Conservation (phyloP, 1,140 invertebrate genomes). For the Temnothorax nylanderi region DNA sequence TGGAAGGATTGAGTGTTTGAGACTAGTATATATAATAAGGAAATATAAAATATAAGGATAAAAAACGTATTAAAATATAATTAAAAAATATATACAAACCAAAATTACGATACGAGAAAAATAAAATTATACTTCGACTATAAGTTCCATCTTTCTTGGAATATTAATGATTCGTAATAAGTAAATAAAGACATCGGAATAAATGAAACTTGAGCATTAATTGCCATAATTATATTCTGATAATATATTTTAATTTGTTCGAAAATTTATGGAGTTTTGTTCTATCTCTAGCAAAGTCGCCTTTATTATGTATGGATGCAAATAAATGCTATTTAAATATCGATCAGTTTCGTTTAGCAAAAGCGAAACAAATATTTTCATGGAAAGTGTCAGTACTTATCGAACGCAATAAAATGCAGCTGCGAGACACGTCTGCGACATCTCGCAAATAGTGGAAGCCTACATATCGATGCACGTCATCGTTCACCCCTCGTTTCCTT, state of each 20-base stretch:
- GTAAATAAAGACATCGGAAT: neutral
- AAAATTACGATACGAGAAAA: neutral
- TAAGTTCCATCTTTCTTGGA: neutral
- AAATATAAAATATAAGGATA: neutral
- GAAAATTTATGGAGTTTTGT: neutral
- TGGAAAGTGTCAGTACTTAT: neutral
- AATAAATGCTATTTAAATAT: neutral
- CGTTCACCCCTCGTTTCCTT: slow-evolving; percentile 69
- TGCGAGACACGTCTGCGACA: neutral
- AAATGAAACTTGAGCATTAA: neutral
- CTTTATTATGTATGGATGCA: neutral
- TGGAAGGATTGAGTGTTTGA: neutral
- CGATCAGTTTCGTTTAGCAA: neutral
- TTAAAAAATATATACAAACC: neutral
- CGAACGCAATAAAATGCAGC: neutral
- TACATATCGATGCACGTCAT: slow-evolving; percentile 70
- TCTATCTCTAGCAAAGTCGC: neutral
- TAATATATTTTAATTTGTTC: neutral
- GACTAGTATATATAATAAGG: neutral
- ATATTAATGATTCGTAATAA: neutral
- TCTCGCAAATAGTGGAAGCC: slow-evolving; percentile 60
- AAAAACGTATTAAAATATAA: slow-evolving; percentile 1
- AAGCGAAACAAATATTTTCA: neutral
- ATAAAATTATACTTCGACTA: neutral
- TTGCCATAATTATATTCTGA: neutral